Evolutionary conservation across 2,113 vertebrate species (phyloP).

Genomic region (Cheirogaleus medius): DNA sequence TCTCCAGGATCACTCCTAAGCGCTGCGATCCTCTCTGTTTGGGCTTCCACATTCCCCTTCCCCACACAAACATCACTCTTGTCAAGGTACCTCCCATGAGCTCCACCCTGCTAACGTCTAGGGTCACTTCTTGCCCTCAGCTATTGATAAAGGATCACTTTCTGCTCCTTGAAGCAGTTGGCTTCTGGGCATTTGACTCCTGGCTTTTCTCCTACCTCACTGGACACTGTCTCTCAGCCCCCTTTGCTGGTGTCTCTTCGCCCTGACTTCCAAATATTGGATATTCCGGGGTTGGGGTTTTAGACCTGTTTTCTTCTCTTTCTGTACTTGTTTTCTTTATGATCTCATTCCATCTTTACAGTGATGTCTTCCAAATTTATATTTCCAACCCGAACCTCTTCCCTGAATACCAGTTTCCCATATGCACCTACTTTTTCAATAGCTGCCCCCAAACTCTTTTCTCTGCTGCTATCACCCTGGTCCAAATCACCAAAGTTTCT

Average conservation of each 20-base stretch:
- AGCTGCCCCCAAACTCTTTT: not conserved
- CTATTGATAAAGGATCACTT: not conserved
- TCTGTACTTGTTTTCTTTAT: not conserved
- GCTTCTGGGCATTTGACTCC: not conserved
- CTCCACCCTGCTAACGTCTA: not conserved
- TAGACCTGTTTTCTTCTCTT: not conserved
- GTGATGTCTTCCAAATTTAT: not conserved
- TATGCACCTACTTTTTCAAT: not conserved
- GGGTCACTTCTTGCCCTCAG: not conserved
- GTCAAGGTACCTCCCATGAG: not conserved
- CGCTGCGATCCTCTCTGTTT: not conserved
- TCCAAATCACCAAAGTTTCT: not conserved
- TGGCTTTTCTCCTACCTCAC: not conserved
- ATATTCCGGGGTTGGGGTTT: not conserved
- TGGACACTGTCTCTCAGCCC: not conserved
- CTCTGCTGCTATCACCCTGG: not conserved
- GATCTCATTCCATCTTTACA: not conserved
- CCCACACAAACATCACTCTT: not conserved
- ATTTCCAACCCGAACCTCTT: not conserved
- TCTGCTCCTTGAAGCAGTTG: not conserved
- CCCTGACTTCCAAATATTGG: not conserved
- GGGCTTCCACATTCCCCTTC: no score
- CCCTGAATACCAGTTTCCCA: not conserved
- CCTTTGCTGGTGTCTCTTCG: not conserved
- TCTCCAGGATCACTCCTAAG: not conserved